These are phyloP conservation scores for Cheilinus undulatus DNA, from an alignment of 2,113 vertebrate genomes.

Conservation along the genomic window DNA sequence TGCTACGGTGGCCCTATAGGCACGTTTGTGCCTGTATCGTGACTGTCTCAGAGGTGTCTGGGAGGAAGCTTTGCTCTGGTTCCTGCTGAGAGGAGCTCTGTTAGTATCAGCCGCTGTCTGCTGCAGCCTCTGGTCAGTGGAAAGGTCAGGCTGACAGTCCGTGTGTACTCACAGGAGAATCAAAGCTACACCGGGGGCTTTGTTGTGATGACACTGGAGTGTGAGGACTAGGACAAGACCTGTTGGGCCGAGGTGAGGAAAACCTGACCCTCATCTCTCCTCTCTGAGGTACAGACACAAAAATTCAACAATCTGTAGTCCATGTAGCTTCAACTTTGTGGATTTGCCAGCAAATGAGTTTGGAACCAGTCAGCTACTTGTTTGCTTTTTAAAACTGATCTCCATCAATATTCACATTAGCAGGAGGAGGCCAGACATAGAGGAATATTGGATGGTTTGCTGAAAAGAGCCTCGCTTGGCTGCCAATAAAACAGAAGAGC, in stretches of 20 bases:
- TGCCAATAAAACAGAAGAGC: too few species aligned
- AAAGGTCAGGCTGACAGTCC: slow-evolving; percentile 6
- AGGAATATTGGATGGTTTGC: too few species aligned
- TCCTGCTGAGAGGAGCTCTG: slow-evolving; percentile 1
- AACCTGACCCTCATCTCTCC: slow-evolving; percentile 8
- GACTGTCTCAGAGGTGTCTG: not conserved
- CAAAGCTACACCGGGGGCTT: slow-evolving; percentile 3
- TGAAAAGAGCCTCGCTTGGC: too few species aligned
- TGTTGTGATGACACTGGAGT: not conserved
- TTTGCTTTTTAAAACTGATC: too few species aligned
- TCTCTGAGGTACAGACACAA: slow-evolving; percentile 20
- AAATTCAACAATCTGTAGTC: not conserved
- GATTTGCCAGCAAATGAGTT: not conserved
- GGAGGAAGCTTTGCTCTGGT: slow-evolving; percentile 10
- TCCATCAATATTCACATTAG: too few species aligned
- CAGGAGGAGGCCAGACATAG: too few species aligned
- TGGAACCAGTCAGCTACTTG: too few species aligned
- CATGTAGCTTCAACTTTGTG: too few species aligned
- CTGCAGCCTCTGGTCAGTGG: not conserved
- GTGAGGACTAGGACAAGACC: not conserved
- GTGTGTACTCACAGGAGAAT: slow-evolving; percentile 21
- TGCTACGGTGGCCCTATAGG: slow-evolving; percentile 58
- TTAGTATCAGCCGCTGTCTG: slow-evolving; percentile 15
- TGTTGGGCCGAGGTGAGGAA: slow-evolving; percentile 1
- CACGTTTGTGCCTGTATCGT: not conserved